Percentiles rank a stretch among this genome's conserved stretches.
Conservation (phyloP, 2,888 invertebrate genomes). For the Meganola albula region DNA sequence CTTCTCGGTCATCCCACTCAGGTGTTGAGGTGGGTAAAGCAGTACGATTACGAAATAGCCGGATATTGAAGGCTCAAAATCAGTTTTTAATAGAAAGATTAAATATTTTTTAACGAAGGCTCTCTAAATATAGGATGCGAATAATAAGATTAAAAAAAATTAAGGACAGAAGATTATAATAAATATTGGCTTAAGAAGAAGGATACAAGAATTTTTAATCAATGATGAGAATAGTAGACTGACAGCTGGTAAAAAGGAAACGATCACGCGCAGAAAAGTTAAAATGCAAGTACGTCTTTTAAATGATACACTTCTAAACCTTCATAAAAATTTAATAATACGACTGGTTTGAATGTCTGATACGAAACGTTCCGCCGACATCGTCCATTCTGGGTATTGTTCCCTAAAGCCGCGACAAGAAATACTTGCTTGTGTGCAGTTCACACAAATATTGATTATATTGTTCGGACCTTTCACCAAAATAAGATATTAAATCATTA, state of each 20-base stretch:
- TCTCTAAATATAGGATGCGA: too few species aligned
- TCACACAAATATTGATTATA: slow-evolving; percentile 10
- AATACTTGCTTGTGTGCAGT: slow-evolving; percentile 14
- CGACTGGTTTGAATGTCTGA: slow-evolving; percentile 8
- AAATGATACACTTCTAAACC: slow-evolving; percentile 11
- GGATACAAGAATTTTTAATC: slow-evolving; percentile 8
- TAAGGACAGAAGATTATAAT: too few species aligned
- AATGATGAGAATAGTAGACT: slow-evolving; percentile 13
- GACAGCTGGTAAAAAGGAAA: slow-evolving; percentile 17
- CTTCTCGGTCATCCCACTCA: too few species aligned
- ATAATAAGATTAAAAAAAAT: too few species aligned
- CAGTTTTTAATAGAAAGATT: too few species aligned
- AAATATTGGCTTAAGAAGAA: too few species aligned
- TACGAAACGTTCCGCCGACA: slow-evolving; percentile 16
- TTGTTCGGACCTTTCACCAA: slow-evolving; percentile 1
- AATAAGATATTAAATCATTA: slow-evolving; percentile 7
- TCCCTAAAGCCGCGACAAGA: slow-evolving; percentile 10
- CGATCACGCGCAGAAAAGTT: slow-evolving; percentile 12
- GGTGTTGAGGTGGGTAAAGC: too few species aligned
- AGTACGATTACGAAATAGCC: too few species aligned
- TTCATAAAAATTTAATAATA: slow-evolving; percentile 11
- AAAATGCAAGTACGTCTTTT: slow-evolving; percentile 15
- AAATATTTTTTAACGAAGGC: too few species aligned
- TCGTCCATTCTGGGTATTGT: slow-evolving; percentile 17
- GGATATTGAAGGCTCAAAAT: too few species aligned